phyloP scores from a whole-genome alignment of 1,140 invertebrate species.

The Heliconius eleuchia region DNA sequence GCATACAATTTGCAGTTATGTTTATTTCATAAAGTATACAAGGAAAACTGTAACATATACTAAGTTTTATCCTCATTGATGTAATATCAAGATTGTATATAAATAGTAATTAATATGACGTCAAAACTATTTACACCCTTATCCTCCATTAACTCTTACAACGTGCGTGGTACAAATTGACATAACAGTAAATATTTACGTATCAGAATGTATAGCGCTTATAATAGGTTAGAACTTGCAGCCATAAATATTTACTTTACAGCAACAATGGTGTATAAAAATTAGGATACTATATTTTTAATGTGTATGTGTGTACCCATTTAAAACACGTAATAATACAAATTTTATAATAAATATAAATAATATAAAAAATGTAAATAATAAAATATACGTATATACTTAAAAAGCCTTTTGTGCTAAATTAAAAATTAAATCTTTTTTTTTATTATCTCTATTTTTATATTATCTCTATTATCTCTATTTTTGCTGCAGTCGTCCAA shows the following conservation, averaged over 20 bases:
- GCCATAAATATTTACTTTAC: constrained; percentile 33
- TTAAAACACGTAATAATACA: too few species aligned
- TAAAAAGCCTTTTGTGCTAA: too few species aligned
- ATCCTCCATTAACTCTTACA: constrained; percentile 8
- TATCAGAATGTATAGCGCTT: constrained; percentile 31
- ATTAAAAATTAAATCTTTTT: too few species aligned
- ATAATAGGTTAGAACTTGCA: constrained; percentile 19
- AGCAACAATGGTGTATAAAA: background rate
- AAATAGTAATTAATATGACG: background rate
- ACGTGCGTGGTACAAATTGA: constrained; percentile 15
- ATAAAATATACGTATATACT: too few species aligned
- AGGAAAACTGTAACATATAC: background rate
- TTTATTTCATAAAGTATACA: background rate
- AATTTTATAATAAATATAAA: too few species aligned
- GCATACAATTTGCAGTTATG: background rate
- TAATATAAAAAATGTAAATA: too few species aligned
- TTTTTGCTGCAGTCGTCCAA: too few species aligned
- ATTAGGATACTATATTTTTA: background rate
- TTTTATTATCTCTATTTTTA: too few species aligned
- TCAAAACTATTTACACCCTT: constrained; percentile 1
- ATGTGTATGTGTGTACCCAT: too few species aligned
- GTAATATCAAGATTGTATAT: background rate
- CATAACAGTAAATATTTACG: constrained; percentile 33
- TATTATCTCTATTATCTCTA: too few species aligned
- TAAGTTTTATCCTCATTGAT: background rate